A percentile compares a stretch with the other conserved stretches of the same genome.
Conservation (phyloP, 2,797 vertebrate species). For the Myotis myotis region DNA sequence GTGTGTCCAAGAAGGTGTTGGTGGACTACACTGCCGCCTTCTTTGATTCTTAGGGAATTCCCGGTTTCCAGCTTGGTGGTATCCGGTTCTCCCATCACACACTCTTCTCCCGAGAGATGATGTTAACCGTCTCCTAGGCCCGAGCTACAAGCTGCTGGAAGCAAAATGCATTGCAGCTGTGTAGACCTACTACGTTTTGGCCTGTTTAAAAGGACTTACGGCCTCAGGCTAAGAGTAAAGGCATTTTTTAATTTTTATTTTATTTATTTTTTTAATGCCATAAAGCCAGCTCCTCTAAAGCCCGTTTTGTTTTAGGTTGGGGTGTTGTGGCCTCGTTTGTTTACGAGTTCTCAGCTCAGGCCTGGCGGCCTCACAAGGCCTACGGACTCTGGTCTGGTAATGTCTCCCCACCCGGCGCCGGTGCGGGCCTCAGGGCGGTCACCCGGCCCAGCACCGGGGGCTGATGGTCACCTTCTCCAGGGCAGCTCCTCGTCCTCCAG, state of each 20-base stretch:
- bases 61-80: neutral
- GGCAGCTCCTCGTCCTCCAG: conserved; percentile 74
- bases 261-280: neutral
- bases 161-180: neutral
- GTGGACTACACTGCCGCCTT: neutral
- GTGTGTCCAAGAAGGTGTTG: neutral
- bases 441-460: neutral
- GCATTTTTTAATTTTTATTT: neutral
- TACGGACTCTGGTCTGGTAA: neutral
- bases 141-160: neutral
- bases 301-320: neutral
- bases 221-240: neutral
- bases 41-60: neutral
- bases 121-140: neutral
- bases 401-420: neutral
- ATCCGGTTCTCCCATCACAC: neutral
- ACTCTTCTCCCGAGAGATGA: neutral
- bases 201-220: neutral
- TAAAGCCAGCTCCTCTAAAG: neutral
- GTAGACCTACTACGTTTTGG: neutral
- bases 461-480: conserved; percentile 58
- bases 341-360: neutral
- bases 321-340: neutral
- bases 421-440: neutral
- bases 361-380: neutral